A percentile compares a stretch with the other conserved stretches of the same genome.
Conservation (phyloP, 2,797 vertebrate species). For the Liparis tanakae region DNA sequence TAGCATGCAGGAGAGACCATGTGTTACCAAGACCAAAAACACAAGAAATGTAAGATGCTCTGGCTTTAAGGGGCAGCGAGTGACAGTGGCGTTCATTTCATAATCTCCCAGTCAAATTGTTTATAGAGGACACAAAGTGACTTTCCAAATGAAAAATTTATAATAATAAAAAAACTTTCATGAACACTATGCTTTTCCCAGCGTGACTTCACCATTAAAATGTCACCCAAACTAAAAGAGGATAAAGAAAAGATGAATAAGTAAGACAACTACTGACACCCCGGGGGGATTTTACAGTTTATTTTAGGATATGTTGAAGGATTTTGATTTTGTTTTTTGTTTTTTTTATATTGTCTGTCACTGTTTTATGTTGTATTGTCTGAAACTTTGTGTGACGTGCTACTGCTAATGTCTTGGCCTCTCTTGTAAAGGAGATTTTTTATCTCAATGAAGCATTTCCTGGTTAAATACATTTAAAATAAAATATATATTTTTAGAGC, state of each 20-base stretch:
- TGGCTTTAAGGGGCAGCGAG: slow-evolving; percentile 22
- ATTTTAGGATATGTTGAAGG: neutral
- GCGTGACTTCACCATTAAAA: slow-evolving; percentile 20
- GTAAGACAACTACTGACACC: too few relatives aligned
- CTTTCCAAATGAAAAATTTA: slow-evolving; percentile 44
- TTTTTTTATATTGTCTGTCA: too few relatives aligned
- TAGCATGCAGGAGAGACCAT: slow-evolving; percentile 25
- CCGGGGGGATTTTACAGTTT: neutral
- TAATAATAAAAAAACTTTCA: too few relatives aligned
- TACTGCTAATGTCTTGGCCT: too few relatives aligned
- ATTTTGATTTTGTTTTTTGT: too few relatives aligned
- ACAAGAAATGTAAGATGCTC: neutral
- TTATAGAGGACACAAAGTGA: slow-evolving; percentile 42
- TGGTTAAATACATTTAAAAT: too few relatives aligned
- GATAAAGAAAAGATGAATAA: too few relatives aligned
- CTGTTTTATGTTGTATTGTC: too few relatives aligned
- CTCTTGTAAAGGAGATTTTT: too few relatives aligned
- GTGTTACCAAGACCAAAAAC: slow-evolving; percentile 18
- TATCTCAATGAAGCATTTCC: too few relatives aligned
- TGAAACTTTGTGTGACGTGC: too few relatives aligned
- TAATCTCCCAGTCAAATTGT: slow-evolving; percentile 45
- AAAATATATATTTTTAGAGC: too few relatives aligned
- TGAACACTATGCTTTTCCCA: slow-evolving; percentile 31
- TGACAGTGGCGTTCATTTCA: slow-evolving; percentile 32
- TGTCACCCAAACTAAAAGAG: slow-evolving; percentile 35